Conservation (phyloP, 23 tunicate genomes). For the Clavelina lepadiformis region DNA sequence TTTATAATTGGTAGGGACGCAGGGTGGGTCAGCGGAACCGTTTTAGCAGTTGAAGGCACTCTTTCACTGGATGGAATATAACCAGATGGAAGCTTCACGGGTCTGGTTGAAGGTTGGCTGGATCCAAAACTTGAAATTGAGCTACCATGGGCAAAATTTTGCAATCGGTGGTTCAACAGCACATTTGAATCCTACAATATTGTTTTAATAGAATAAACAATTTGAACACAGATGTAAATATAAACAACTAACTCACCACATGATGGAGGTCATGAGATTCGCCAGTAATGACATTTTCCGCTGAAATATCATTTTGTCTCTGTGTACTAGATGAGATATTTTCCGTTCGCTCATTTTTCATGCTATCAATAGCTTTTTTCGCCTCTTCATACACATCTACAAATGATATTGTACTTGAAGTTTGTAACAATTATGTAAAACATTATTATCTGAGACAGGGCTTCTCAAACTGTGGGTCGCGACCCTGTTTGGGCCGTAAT, state of each 20-base stretch:
- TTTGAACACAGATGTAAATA: background rate
- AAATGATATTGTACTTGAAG: too few species aligned
- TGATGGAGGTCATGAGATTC: constrained; percentile 19
- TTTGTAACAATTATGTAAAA: too few species aligned
- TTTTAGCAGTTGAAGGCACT: constrained; percentile 28
- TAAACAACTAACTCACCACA: constrained; percentile 4
- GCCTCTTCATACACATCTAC: constrained; percentile 93
- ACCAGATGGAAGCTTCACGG: constrained; percentile 71
- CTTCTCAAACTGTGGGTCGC: too few species aligned
- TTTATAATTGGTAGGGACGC: background rate
- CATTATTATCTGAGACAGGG: too few species aligned
- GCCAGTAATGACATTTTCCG: background rate
- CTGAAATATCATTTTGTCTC: background rate
- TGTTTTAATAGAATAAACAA: background rate
- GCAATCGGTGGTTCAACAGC: constrained; percentile 15
- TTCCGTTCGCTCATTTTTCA: constrained; percentile 47
- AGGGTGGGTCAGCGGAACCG: constrained; percentile 9
- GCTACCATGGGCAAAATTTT: background rate
- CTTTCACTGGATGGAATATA: constrained; percentile 86
- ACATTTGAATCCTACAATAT: constrained; percentile 12
- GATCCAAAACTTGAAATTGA: background rate
- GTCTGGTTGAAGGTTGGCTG: constrained; percentile 8
- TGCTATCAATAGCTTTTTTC: constrained; percentile 61
- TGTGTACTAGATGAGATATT: constrained; percentile 12
- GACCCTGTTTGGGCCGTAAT: too few species aligned